Evolutionary conservation across 2,797 vertebrate genomes (phyloP).

Genomic region (Malurus splendens): DNA sequence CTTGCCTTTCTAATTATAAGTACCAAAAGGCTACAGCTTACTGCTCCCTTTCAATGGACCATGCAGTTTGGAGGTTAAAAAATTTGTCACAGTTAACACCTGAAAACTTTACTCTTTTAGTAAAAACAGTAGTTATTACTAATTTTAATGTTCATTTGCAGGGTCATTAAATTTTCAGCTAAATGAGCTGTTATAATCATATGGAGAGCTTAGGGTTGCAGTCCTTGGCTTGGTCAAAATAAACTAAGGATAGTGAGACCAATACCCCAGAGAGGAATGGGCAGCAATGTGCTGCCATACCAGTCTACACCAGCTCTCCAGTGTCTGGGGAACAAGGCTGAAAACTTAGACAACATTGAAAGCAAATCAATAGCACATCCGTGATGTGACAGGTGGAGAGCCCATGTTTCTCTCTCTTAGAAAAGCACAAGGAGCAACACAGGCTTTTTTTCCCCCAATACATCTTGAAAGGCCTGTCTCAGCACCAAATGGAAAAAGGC

Average conservation of each 20-base stretch:
- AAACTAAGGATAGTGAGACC: not conserved
- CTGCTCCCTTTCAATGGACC: not conserved
- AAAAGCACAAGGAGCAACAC: not conserved
- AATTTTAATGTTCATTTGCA: not conserved
- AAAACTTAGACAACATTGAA: not conserved
- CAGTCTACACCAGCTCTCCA: not conserved
- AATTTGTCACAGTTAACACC: not conserved
- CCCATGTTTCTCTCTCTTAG: not conserved
- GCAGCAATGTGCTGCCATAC: not conserved
- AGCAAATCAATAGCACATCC: not conserved
- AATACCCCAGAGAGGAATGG: accelerated
- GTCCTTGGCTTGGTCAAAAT: not conserved
- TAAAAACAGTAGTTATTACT: not conserved
- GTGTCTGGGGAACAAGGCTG: not conserved
- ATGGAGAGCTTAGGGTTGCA: not conserved
- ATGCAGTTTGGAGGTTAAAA: not conserved
- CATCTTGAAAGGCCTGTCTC: not conserved
- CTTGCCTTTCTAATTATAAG: not conserved
- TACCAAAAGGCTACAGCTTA: not conserved
- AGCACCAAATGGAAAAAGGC: not conserved
- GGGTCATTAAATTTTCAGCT: not conserved
- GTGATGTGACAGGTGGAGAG: accelerated
- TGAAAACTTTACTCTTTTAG: not conserved
- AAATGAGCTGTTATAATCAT: not conserved
- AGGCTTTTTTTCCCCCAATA: not conserved